A percentile compares a stretch with the other conserved stretches of the same genome.
These are phyloP conservation scores for Pseudoatta argentina DNA, from an alignment of 1,140 invertebrate species.

Conservation along the genomic window DNA sequence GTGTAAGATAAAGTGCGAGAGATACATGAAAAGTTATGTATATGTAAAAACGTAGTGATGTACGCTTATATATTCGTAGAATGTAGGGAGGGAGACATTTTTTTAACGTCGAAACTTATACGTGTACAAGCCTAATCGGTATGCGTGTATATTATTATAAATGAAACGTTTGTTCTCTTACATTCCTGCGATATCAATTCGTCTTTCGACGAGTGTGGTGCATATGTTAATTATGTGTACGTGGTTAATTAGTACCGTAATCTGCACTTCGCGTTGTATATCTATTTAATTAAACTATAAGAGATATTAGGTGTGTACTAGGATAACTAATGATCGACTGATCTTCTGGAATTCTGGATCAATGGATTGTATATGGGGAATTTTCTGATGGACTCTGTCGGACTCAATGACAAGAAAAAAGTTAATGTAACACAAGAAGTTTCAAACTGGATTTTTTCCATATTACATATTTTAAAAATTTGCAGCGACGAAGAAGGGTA, in stretches of 20 bases:
- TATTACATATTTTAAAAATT: not conserved
- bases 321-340: conserved; percentile 14
- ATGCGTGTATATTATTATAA: conserved; percentile 61
- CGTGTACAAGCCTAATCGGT: conserved; percentile 55
- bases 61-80: conserved; percentile 3
- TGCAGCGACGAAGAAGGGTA: not conserved
- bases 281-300: not conserved
- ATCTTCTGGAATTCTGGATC: conserved; percentile 28
- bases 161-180: conserved; percentile 58
- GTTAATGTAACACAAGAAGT: not conserved
- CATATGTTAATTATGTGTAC: conserved; percentile 45
- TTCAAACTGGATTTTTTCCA: not conserved
- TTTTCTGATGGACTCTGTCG: not conserved
- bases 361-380: conserved; percentile 30
- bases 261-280: not conserved
- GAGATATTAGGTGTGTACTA: not conserved
- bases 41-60: conserved; percentile 29
- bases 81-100: conserved; percentile 18
- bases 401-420: conserved; percentile 6
- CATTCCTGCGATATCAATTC: conserved; percentile 32
- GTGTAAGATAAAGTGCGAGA: conserved; percentile 38
- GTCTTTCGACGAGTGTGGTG: conserved; percentile 30
- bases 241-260: conserved; percentile 33
- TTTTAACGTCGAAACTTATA: conserved; percentile 37
- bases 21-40: conserved; percentile 18